Percentiles rank a stretch among this genome's conserved stretches.
Evolutionary conservation across 2,797 vertebrate species (phyloP).

Genomic region (Trematomus bernacchii): DNA sequence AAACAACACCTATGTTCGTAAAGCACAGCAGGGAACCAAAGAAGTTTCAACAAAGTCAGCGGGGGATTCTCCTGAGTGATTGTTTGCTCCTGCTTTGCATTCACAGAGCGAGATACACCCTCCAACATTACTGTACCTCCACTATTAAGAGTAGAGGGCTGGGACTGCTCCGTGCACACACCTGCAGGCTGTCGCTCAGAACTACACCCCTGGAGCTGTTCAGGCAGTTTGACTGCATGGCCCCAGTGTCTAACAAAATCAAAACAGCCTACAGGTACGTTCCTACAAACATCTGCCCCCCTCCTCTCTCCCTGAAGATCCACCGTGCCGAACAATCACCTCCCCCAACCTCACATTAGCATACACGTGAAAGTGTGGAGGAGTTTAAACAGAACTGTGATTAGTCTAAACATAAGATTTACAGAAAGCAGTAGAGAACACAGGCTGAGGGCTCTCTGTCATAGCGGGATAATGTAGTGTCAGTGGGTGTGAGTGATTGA

Average conservation of each 20-base stretch:
- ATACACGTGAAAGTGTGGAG: constrained; percentile 60
- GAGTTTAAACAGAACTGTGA: constrained; percentile 64
- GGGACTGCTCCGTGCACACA: constrained; percentile 35
- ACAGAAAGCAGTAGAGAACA: constrained; percentile 48
- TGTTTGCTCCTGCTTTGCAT: constrained; percentile 64
- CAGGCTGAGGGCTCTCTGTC: constrained; percentile 59
- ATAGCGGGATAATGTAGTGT: constrained; percentile 65
- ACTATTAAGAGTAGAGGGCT: constrained; percentile 36
- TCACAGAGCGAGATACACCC: constrained; percentile 64
- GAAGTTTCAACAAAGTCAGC: constrained; percentile 66
- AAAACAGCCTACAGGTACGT: constrained; percentile 64
- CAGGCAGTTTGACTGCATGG: constrained; percentile 57
- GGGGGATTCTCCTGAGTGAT: constrained; percentile 61
- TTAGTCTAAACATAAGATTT: constrained; percentile 64
- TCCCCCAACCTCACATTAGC: constrained; percentile 62
- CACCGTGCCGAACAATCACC: constrained; percentile 65
- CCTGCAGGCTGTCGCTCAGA: constrained; percentile 62
- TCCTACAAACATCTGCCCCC: constrained; percentile 31
- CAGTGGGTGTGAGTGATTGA: constrained; percentile 76
- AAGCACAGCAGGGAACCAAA: constrained; percentile 39
- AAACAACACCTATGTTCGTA: constrained; percentile 50
- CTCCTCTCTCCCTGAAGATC: constrained; percentile 45
- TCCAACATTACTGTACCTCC: constrained; percentile 46
- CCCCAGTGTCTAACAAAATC: constrained; percentile 65
- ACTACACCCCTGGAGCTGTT: constrained; percentile 56